Evolutionary conservation across 1,140 invertebrate genomes (phyloP), one percentile per base, ranked within the genome.

Genomic region (Ceratina japonica): DNA sequence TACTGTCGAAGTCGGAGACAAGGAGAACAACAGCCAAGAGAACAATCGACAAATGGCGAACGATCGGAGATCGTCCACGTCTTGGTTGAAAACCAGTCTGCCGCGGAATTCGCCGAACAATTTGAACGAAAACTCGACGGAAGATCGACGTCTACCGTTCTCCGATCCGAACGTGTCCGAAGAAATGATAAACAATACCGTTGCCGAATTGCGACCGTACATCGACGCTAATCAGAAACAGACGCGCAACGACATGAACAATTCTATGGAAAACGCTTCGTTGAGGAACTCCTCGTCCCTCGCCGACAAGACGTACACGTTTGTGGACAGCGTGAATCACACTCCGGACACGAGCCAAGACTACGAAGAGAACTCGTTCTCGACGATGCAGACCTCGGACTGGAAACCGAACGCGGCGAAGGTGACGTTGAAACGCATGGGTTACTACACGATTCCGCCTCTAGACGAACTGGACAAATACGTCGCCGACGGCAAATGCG

Each of bases 401-500:
- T 82, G 87, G 54, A 90, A 91, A 27, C 91, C 94, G 3, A 95
- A 95, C 87, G 93, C 93, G 0, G 94, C 95, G 0, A 94, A 95
- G 8, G 94, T 96, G 4, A 94, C 93, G 18, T 86, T 96, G 1
- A 93, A 92, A n/a, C 93, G 97, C 5, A 93, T 94, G 2, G 97
- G 96, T 1, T 97, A 97, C 90, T 97, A 95, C 85, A 97, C 95
- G 0, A 94, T 95, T 59, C 96, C 96, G 0, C 87, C 94, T 10
- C 76, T 96, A 18, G 93, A 95, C 59, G 94, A 96, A 77, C 88
- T 97, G 27, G 93, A 91, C 18, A 88, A 91, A 37, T 92, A 92
- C 78, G 87, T 91, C 79, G 89, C 44, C 82, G 95, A 95, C 94
- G 97, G 90, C 94, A 94, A 94, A 27, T 99, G 98, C 90, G 92